Evolutionary conservation across 2,113 vertebrate genomes (phyloP).

Genomic region (Trichomycterus rosablanca): DNA sequence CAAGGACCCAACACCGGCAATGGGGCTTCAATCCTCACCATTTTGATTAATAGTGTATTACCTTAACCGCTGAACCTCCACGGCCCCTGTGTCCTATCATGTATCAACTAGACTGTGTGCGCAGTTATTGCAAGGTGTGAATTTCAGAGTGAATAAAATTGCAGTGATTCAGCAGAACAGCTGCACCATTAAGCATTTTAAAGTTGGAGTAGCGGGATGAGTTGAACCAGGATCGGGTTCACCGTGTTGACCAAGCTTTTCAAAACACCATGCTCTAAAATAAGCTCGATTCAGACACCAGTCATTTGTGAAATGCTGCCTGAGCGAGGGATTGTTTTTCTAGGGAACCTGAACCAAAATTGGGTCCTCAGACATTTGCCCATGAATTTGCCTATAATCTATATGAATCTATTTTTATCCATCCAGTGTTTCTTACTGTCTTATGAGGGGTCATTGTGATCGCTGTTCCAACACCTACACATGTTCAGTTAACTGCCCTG

Average conservation of each 20-base stretch:
- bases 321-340: background rate
- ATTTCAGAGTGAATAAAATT: background rate
- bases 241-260: background rate
- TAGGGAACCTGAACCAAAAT: constrained; percentile 2
- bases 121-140: background rate
- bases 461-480: background rate
- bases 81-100: too few relatives aligned
- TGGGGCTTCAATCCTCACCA: too few relatives aligned
- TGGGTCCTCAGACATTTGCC: too few relatives aligned
- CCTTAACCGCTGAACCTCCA: too few relatives aligned
- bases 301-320: background rate
- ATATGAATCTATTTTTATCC: background rate
- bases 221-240: constrained; percentile 2
- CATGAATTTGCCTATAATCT: too few relatives aligned
- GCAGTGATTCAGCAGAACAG: constrained; percentile 14
- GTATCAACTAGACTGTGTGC: too few relatives aligned
- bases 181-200: background rate
- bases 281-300: constrained; percentile 5
- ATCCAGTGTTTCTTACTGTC: background rate
- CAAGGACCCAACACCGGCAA: too few relatives aligned
- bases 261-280: background rate
- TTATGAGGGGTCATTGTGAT: too few relatives aligned
- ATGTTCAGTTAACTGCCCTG: constrained; percentile 7
- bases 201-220: background rate
- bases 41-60: too few relatives aligned